Percentiles rank a stretch among this genome's conserved stretches.
Conservation (phyloP, 2,888 invertebrate genomes). For the Meteorus colon region DNA sequence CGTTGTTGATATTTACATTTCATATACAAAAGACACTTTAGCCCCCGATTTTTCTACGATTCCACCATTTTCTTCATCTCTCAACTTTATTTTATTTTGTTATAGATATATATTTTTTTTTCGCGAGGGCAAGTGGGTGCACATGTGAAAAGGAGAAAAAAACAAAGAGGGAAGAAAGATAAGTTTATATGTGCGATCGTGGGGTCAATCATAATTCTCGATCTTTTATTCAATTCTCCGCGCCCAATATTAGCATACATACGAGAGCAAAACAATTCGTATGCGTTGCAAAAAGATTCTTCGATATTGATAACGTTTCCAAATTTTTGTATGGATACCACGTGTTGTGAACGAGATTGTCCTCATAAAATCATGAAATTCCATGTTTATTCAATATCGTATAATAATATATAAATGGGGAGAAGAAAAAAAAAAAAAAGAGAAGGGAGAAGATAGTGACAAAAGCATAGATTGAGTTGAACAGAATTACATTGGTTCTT, state of each 20-base stretch:
- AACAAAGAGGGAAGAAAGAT: constrained; percentile 41
- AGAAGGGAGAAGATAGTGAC: constrained; percentile 2
- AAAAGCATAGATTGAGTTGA: constrained; percentile 23
- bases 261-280: constrained; percentile 54
- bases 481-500: constrained; percentile 10
- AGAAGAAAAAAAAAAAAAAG: constrained; percentile 5
- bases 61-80: not conserved
- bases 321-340: not conserved
- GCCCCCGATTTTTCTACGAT: constrained; percentile 9
- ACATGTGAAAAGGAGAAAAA: constrained; percentile 24
- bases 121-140: constrained; percentile 25
- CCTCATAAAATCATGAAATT: constrained; percentile 71
- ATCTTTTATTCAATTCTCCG: constrained; percentile 72
- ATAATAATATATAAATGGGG: constrained; percentile 29
- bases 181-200: constrained; percentile 38
- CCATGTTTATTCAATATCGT: constrained; percentile 72
- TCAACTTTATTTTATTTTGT: not conserved
- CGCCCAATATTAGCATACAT: constrained; percentile 69
- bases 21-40: not conserved
- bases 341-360: constrained; percentile 51
- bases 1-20: not conserved
- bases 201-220: constrained; percentile 69
- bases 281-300: constrained; percentile 55
- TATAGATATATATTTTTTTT: constrained; percentile 14
- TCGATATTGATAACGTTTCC: constrained; percentile 57